Conservation (phyloP, 2,888 invertebrate genomes). For the Pheosia gnoma region DNA sequence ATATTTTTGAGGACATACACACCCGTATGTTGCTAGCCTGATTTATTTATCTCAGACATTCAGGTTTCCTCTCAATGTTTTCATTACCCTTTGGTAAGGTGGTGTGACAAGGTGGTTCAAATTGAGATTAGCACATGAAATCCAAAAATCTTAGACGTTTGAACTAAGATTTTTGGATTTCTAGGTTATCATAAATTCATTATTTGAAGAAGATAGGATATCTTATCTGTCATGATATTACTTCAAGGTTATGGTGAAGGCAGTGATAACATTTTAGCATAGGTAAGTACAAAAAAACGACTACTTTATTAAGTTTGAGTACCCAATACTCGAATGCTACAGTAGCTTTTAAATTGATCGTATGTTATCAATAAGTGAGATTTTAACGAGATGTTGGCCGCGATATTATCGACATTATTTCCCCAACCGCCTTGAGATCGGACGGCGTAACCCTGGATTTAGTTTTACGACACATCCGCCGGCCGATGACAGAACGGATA, state of each 20-base stretch:
- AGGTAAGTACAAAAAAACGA: too few species aligned
- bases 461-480: slow-evolving; percentile 50
- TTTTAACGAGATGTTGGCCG: slow-evolving; percentile 18
- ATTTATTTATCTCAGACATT: too few species aligned
- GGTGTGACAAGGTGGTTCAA: too few species aligned
- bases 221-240: not conserved
- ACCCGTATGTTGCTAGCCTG: not conserved
- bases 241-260: too few species aligned
- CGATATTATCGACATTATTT: slow-evolving; percentile 15
- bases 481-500: slow-evolving; percentile 19
- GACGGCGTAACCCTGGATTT: slow-evolving; percentile 44
- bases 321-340: too few species aligned
- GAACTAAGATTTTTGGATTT: too few species aligned
- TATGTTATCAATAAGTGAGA: slow-evolving; percentile 1
- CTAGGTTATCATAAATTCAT: not conserved
- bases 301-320: too few species aligned
- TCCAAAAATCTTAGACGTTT: not conserved
- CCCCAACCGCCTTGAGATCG: slow-evolving; percentile 38
- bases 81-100: too few species aligned
- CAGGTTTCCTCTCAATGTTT: too few species aligned
- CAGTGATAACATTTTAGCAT: too few species aligned
- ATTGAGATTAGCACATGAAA: too few species aligned
- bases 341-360: not conserved
- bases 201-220: not conserved
- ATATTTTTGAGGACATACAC: not conserved